These are phyloP conservation scores for Meriones psammophilus DNA, from an alignment of 2,797 vertebrate species.

Conservation along the genomic window DNA sequence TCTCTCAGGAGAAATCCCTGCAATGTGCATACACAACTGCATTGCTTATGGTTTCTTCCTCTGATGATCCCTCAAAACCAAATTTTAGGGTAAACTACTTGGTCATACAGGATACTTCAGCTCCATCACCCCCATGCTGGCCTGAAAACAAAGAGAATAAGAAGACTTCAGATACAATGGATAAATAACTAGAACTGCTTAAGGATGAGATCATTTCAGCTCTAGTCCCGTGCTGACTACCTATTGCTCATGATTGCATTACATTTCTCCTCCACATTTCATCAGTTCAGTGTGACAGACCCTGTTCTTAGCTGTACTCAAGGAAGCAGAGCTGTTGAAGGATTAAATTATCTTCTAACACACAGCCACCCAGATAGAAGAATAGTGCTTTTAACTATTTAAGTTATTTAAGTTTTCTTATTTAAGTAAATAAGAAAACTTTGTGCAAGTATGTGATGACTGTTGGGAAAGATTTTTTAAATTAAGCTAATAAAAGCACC, in stretches of 20 bases:
- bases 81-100: slow-evolving; percentile 26
- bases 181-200: slow-evolving; percentile 2
- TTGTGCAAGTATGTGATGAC: neutral
- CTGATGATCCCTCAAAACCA: neutral
- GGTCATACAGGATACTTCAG: neutral
- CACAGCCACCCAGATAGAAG: neutral
- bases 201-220: neutral
- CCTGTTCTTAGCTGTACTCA: neutral
- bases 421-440: neutral
- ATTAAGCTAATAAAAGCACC: neutral
- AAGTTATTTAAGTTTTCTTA: too few species aligned
- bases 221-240: neutral
- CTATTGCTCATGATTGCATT: neutral
- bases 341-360: neutral
- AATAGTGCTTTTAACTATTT: neutral
- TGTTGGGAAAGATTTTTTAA: neutral
- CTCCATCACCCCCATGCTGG: neutral
- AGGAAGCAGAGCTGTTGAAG: neutral
- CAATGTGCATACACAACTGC: neutral
- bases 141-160: neutral
- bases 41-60: neutral
- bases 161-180: neutral
- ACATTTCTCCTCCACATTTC: neutral
- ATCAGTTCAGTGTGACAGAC: neutral
- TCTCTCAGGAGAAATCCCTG: neutral